Base-by-base conservation (phyloP, 1,140 invertebrate species). In the Philopotamus ludificatus region DNA sequence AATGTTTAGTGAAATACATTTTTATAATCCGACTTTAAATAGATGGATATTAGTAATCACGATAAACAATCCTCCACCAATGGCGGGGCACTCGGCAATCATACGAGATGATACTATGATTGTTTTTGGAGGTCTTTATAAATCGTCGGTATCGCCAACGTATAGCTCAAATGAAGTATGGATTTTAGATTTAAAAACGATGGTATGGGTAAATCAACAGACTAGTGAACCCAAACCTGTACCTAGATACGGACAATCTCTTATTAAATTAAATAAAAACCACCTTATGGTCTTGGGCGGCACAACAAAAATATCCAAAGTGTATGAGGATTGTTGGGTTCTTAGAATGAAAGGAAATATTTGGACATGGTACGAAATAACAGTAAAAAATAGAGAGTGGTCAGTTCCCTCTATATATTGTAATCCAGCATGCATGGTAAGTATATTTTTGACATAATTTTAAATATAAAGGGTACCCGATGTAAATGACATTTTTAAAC, bases 71-170 rank as follows among this genome's bases (percentile, higher is more conserved):
- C 91, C 87, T 59, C 92, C 86, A 41, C 89, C 94, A 1, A 87
- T 89, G 74, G 91, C 93, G 44, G 95, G 94, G 8, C 95, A 98
- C 80, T 96, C 94, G n/a, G 94, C 93, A 9, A 89, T 90, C 39
- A 85, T 98, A 62, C 89, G 92, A 75, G 86, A 85, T 47, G 86
- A 95, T 79, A 80, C 84, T 47, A 96, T 98, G 94, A 84, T 98
- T 45, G 86, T 97, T 12, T 97, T 96, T 85, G 94, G 94, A 47
- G 92, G 93, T 22, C 79, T 81, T 23, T 74, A 77, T 10, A 79
- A 78, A 74, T 74, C 76, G 50, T 70, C 77, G 47, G 71, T 69
- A 23, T 73, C 79, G 79, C 71, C 85, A 81, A 74, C 81, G 74
- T 66, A 84, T 76, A 81, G 90, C 73, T 91, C 90, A 18, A 96